A percentile compares a stretch with the other conserved stretches of the same genome.
phyloP scores from a whole-genome alignment of 2,797 vertebrate species.

The Pampus argenteus region DNA sequence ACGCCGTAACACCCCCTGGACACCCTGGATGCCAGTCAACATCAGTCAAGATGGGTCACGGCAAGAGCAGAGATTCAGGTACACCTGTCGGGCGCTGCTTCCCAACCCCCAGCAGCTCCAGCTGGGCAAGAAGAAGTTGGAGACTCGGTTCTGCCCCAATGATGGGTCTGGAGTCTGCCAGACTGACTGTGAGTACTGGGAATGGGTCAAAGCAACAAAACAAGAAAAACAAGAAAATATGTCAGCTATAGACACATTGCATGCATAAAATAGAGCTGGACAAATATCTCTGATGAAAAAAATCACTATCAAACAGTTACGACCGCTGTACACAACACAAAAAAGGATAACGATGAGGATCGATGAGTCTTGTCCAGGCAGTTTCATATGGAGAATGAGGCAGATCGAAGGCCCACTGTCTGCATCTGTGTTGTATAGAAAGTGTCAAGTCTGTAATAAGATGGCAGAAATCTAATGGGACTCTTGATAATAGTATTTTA shows the following conservation, averaged over 20 bases:
- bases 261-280: too few species aligned
- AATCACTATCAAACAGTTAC: too few species aligned
- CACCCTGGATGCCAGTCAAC: slow-evolving; percentile 95
- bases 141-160: slow-evolving; percentile 92
- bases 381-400: background rate
- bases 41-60: slow-evolving; percentile 91
- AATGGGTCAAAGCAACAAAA: too few species aligned
- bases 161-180: slow-evolving; percentile 90
- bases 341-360: background rate
- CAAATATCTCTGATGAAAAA: too few species aligned
- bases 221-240: too few species aligned
- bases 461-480: background rate
- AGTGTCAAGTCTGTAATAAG: background rate
- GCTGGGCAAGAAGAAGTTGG: slow-evolving; percentile 92
- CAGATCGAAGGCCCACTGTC: too few species aligned
- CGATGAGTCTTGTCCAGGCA: background rate
- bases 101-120: slow-evolving; percentile 92
- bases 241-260: too few species aligned
- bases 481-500: background rate
- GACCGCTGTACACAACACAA: too few species aligned
- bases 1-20: slow-evolving; percentile 97
- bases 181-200: slow-evolving; percentile 88
- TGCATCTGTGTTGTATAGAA: background rate
- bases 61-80: slow-evolving; percentile 95
- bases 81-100: slow-evolving; percentile 94